phyloP scores from a whole-genome alignment of 2,113 vertebrate species.

The Heptranchias perlo region DNA sequence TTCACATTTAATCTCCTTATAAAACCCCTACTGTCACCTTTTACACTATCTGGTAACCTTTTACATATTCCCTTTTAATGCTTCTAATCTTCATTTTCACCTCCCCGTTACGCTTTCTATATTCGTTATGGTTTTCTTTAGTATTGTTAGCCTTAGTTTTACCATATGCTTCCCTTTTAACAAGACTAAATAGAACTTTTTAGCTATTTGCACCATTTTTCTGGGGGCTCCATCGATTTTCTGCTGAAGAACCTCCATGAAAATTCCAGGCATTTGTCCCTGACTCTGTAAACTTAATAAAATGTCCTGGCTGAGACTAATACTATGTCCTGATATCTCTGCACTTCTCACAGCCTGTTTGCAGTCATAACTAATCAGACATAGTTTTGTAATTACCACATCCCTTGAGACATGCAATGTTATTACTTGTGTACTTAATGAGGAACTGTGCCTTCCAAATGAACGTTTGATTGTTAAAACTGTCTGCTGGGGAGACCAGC shows the following conservation, averaged over 20 bases:
- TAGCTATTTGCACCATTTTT: not conserved
- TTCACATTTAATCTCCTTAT: too few relatives aligned
- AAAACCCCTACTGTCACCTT: too few relatives aligned
- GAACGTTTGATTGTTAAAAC: conserved; percentile 16
- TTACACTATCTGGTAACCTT: too few relatives aligned
- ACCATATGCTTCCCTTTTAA: too few relatives aligned
- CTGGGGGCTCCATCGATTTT: not conserved
- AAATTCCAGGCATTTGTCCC: too few relatives aligned
- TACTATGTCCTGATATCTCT: not conserved
- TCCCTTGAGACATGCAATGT: conserved; percentile 1
- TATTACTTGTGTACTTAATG: not conserved
- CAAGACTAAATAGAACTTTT: too few relatives aligned
- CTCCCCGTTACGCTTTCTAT: too few relatives aligned
- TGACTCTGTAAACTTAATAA: too few relatives aligned
- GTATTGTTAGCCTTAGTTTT: too few relatives aligned
- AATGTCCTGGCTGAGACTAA: not conserved
- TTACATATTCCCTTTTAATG: too few relatives aligned
- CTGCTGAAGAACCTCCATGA: not conserved
- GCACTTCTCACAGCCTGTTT: not conserved
- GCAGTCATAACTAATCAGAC: conserved; percentile 11
- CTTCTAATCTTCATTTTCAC: too few relatives aligned
- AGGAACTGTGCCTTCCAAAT: conserved; percentile 16
- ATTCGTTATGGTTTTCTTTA: too few relatives aligned
- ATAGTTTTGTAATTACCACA: conserved; percentile 4
- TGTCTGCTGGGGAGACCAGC: conserved; percentile 5